phyloP scores from a whole-genome alignment of 1,140 invertebrate genomes.

The Sitobion miscanthi region DNA sequence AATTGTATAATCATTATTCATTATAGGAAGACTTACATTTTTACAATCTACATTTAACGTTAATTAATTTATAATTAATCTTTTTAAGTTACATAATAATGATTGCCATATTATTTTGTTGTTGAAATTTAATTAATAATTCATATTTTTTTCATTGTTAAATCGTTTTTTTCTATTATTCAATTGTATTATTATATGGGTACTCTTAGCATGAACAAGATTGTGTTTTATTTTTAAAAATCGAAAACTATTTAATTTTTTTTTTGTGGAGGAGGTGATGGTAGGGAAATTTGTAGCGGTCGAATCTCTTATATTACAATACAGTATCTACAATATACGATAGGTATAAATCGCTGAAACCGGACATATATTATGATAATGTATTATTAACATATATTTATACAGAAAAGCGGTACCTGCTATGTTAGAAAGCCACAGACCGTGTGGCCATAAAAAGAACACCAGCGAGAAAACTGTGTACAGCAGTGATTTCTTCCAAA shows the following conservation, averaged over 20 bases:
- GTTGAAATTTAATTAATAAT: background rate
- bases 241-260: background rate
- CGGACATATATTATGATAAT: background rate
- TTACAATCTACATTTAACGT: too few species aligned
- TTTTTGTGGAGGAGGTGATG: too few species aligned
- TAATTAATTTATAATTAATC: background rate
- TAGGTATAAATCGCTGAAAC: background rate
- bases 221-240: background rate
- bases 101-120: background rate
- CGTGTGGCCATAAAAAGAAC: constrained; percentile 65
- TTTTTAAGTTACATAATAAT: background rate
- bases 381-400: background rate
- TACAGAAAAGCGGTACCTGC: constrained; percentile 61
- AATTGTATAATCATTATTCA: too few species aligned
- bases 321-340: too few species aligned
- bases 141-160: background rate
- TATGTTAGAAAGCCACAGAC: constrained; percentile 64
- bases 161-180: too few species aligned
- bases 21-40: too few species aligned
- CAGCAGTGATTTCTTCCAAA: constrained; percentile 66
- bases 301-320: background rate
- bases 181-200: too few species aligned
- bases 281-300: too few species aligned
- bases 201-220: background rate
- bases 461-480: constrained; percentile 65